Evolutionary conservation across 2,797 vertebrate genomes (phyloP), one percentile per base, ranked within the genome.

Genomic region (Poeciliopsis presidionis): DNA sequence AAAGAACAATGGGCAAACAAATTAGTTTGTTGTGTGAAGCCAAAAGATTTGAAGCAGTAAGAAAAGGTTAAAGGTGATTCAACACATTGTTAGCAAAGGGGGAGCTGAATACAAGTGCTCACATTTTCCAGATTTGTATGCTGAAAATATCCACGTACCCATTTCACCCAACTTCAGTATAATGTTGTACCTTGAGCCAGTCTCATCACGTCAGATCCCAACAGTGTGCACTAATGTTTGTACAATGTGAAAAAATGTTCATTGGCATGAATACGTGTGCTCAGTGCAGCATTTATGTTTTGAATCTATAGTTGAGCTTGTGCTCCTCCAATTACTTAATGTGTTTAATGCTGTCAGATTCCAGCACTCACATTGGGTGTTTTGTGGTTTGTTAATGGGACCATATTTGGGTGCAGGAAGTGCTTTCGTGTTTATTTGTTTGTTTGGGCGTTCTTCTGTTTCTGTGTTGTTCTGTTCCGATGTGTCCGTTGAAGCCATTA

Each of bases 401-500:
- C 39, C 80, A 14, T 76, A n/a, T 73, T 43, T 75, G 30, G 63
- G 49, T 72, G 41, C 49, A 75, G 30, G 39, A 70, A 70, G 25
- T 3, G 67, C 25, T 7, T 46, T 46, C 16, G 43, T 70, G 67
- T 46, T 28, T 39, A 7, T 39, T 61, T 80, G 69, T 45, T 47
- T 71, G 51, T 61, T 11, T 46, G 30, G 39, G 41, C 41, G 28
- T 41, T 46, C 45, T 14, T 74, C 30, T 47, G 57, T 73, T 59
- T 53, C 7, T 30, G 28, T 67, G 65, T 47, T 75, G 36, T 25
- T 57, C 28, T 45, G 12, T 74, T 39, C 57, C 33, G 9, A 12
- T 84, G 74, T 13, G 39, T 87, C 22, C 77, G 81, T 82, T 90
- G 86, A 89, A 84, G 91, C 87, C 87, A 93, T 92, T 92, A 92